Evolutionary conservation across 2,888 invertebrate genomes (phyloP).

Genomic region (Standfussiana lucernea): DNA sequence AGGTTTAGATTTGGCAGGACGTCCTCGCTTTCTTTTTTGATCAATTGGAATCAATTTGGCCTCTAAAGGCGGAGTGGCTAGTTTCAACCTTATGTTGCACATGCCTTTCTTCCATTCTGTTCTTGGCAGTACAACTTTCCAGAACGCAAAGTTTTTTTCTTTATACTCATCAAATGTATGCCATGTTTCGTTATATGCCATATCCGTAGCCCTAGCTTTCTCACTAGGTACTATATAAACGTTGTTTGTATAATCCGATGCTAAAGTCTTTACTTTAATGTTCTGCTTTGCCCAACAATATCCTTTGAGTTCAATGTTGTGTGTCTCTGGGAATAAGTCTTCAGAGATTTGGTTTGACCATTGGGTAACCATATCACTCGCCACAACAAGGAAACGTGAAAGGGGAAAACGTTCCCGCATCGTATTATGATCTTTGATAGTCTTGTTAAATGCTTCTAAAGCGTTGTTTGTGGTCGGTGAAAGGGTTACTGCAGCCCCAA

Average conservation of each 20-base stretch:
- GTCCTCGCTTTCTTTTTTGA: too few species aligned
- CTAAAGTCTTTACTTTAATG: slow-evolving; percentile 32
- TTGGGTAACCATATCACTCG: slow-evolving; percentile 37
- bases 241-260: slow-evolving; percentile 23
- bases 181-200: too few species aligned
- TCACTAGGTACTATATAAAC: slow-evolving; percentile 29
- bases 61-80: too few species aligned
- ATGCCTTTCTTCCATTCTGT: too few species aligned
- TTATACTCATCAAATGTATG: too few species aligned
- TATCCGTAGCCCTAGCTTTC: too few species aligned
- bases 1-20: too few species aligned
- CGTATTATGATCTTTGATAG: slow-evolving; percentile 26
- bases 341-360: slow-evolving; percentile 37
- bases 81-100: too few species aligned
- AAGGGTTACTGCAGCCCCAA: too few species aligned
- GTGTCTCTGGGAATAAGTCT: slow-evolving; percentile 30
- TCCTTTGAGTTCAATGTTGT: slow-evolving; percentile 37
- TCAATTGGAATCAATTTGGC: too few species aligned
- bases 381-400: slow-evolving; percentile 48
- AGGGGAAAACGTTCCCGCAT: slow-evolving; percentile 33
- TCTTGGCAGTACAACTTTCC: slow-evolving; percentile 23
- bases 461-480: not conserved
- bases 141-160: slow-evolving; percentile 17
- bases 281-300: slow-evolving; percentile 40
- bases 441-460: slow-evolving; percentile 31